Percentiles rank a stretch among this genome's conserved stretches.
These are phyloP conservation scores for Pectinophora gossypiella DNA, from an alignment of 1,140 invertebrate genomes.

Conservation along the genomic window DNA sequence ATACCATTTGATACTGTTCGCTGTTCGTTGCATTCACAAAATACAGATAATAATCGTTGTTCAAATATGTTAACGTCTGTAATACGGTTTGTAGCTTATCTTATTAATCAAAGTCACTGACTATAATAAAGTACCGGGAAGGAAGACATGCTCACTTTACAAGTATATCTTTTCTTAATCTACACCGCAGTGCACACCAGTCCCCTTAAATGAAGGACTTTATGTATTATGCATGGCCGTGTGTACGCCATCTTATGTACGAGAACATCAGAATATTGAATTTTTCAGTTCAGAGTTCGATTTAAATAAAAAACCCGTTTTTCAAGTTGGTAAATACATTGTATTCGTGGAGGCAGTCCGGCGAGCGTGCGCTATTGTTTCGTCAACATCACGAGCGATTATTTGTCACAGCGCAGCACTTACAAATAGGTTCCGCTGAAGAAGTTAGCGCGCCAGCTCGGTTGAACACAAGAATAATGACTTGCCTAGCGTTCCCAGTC, in stretches of 20 bases:
- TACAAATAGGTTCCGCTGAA: not conserved
- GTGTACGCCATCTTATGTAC: not conserved
- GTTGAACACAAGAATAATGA: conserved; percentile 19
- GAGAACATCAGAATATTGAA: not conserved
- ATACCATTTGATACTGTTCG: too few relatives aligned
- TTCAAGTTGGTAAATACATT: not conserved
- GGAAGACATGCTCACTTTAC: too few relatives aligned
- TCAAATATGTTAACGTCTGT: too few relatives aligned
- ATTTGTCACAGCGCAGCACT: not conserved
- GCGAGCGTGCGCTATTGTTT: not conserved
- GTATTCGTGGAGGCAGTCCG: not conserved
- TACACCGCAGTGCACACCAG: too few relatives aligned
- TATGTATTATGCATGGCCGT: not conserved
- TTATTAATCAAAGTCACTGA: too few relatives aligned
- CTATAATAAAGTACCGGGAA: too few relatives aligned
- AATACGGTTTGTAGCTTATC: too few relatives aligned
- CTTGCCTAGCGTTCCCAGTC: conserved; percentile 7
- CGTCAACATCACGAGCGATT: not conserved
- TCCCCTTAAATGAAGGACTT: not conserved
- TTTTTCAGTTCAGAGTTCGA: not conserved
- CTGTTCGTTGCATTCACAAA: too few relatives aligned
- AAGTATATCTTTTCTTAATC: too few relatives aligned
- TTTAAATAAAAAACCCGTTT: too few relatives aligned
- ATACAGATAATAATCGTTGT: too few relatives aligned
- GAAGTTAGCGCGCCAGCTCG: conserved; percentile 9